These are phyloP conservation scores for Apocheima hispidaria DNA, from an alignment of 2,888 invertebrate species.

Conservation along the genomic window DNA sequence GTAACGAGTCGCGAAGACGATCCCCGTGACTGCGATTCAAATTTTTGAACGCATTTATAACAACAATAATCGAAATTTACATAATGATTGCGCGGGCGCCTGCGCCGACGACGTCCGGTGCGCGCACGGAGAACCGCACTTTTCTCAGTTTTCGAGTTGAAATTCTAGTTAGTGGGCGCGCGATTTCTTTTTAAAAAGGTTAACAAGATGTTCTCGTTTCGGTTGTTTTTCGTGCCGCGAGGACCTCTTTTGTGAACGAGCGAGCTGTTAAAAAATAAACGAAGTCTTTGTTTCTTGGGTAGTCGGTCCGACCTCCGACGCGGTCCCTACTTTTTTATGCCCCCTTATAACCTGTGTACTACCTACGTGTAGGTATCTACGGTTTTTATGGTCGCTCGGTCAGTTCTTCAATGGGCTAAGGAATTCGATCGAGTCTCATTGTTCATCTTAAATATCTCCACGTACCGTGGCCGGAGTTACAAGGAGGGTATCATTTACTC, in stretches of 20 bases:
- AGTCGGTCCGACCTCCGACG: constrained; percentile 85
- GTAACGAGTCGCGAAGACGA: constrained; percentile 65
- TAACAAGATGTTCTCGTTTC: constrained; percentile 84
- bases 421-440: constrained; percentile 85
- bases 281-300: constrained; percentile 86
- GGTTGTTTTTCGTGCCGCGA: constrained; percentile 83
- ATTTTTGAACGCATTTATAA: constrained; percentile 66
- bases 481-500: constrained; percentile 65
- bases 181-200: constrained; percentile 85
- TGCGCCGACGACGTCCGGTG: constrained; percentile 65
- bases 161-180: constrained; percentile 84
- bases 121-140: constrained; percentile 65
- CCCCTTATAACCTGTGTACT: constrained; percentile 85
- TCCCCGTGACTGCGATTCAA: constrained; percentile 57
- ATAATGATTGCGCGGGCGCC: constrained; percentile 83
- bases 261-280: constrained; percentile 87
- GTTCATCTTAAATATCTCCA: constrained; percentile 71
- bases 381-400: constrained; percentile 84
- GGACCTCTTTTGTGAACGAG: constrained; percentile 84
- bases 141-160: constrained; percentile 84
- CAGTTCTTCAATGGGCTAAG: constrained; percentile 85
- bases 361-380: constrained; percentile 86
- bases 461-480: constrained; percentile 60
- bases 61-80: constrained; percentile 76
- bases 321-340: constrained; percentile 84